Evolutionary conservation across 2,797 vertebrate genomes (phyloP).

Genomic region (Naso thynnoides): DNA sequence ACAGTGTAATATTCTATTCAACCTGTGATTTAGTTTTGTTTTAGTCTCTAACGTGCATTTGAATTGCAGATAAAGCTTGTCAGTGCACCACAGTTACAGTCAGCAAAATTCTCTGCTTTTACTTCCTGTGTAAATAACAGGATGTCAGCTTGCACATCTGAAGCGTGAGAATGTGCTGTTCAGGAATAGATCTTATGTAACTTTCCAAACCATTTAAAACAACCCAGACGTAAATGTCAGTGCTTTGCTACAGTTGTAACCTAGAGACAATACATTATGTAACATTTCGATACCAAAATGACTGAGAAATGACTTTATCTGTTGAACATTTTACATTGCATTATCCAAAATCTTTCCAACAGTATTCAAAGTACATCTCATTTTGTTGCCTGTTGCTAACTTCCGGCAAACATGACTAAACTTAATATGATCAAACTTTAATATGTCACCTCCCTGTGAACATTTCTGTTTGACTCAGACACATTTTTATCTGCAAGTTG

Average conservation of each 20-base stretch:
- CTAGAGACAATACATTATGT: neutral
- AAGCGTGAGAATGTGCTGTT: neutral
- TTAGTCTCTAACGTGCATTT: neutral
- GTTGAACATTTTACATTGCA: too few relatives aligned
- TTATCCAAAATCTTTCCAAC: too few relatives aligned
- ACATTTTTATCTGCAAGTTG: too few relatives aligned
- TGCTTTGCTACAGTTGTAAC: neutral
- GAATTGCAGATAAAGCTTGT: neutral
- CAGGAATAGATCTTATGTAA: neutral
- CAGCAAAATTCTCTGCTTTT: neutral
- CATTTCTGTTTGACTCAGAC: too few relatives aligned
- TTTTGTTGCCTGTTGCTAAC: too few relatives aligned
- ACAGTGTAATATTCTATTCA: neutral
- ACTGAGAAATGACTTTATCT: too few relatives aligned
- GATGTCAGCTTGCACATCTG: neutral
- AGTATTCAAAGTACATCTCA: too few relatives aligned
- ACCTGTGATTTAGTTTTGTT: neutral
- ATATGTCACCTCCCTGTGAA: too few relatives aligned
- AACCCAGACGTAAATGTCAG: neutral
- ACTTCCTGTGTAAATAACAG: constrained; percentile 9
- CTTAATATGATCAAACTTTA: too few relatives aligned
- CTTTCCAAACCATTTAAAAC: neutral
- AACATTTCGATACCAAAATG: too few relatives aligned
- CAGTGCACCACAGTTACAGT: neutral
- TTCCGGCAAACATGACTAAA: too few relatives aligned